Evolutionary conservation across 2,888 invertebrate species (phyloP).

Genomic region (Eupithecia inturbata): DNA sequence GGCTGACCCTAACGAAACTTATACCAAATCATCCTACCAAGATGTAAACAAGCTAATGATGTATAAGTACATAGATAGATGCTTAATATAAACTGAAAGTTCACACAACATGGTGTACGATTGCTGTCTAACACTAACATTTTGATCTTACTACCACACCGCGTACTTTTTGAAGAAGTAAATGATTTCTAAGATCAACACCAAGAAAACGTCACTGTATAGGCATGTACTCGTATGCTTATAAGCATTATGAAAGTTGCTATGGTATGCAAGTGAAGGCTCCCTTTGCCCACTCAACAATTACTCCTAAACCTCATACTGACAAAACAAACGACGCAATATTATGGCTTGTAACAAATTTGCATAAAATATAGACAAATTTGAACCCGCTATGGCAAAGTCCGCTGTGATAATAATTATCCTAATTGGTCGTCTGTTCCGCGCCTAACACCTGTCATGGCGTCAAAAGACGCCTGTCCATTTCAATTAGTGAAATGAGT

Average conservation of each 20-base stretch:
- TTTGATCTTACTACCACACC: background rate
- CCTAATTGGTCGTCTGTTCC: conserved; percentile 60
- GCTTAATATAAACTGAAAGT: background rate
- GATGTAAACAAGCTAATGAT: background rate
- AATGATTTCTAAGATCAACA: background rate
- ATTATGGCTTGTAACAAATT: background rate
- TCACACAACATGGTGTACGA: background rate
- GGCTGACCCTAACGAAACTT: background rate
- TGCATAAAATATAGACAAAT: background rate
- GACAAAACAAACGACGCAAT: background rate
- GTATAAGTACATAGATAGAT: background rate
- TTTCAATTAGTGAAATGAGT: conserved; percentile 72
- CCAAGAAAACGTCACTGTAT: background rate
- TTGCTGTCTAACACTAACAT: background rate
- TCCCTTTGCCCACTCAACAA: background rate
- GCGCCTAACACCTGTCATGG: conserved; percentile 58
- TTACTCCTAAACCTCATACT: background rate
- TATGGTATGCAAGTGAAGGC: background rate
- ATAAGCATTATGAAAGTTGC: background rate
- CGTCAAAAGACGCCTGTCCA: conserved; percentile 62
- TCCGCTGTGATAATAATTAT: conserved; percentile 49
- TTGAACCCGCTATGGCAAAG: conserved; percentile 5
- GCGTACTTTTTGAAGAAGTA: background rate
- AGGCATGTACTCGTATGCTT: background rate
- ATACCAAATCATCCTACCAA: background rate